phyloP scores from a whole-genome alignment of 2,888 invertebrate genomes.

The Mimachlamys varia region DNA sequence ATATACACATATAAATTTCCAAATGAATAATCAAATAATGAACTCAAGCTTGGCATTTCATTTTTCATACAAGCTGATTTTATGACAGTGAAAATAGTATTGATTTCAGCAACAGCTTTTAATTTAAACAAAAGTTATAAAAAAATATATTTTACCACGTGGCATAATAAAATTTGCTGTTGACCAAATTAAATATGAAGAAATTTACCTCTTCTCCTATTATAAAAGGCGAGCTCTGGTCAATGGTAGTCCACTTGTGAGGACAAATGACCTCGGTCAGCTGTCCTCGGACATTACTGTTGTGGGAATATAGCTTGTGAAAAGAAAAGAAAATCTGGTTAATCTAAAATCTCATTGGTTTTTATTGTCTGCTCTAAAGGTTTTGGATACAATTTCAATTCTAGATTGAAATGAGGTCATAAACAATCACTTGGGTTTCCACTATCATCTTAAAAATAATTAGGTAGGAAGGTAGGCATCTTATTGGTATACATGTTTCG shows the following conservation, averaged over 20 bases:
- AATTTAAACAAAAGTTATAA: too few species aligned
- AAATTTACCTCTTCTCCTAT: constrained; percentile 88
- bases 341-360: background rate
- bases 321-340: background rate
- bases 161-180: too few species aligned
- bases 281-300: constrained; percentile 90
- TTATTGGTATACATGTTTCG: too few species aligned
- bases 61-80: background rate
- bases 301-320: constrained; percentile 87
- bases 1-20: background rate
- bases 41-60: background rate
- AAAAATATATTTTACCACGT: too few species aligned
- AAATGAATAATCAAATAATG: background rate
- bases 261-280: constrained; percentile 81
- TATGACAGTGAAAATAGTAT: too few species aligned
- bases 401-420: too few species aligned
- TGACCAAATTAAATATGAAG: too few species aligned
- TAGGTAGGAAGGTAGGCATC: too few species aligned
- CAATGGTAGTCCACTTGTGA: constrained; percentile 77
- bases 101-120: too few species aligned
- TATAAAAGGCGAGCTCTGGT: constrained; percentile 82
- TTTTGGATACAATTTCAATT: too few species aligned
- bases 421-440: too few species aligned
- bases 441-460: too few species aligned
- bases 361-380: background rate